Base-by-base conservation (phyloP, 1,140 invertebrate species). In the Drosophila simulans region DNA sequence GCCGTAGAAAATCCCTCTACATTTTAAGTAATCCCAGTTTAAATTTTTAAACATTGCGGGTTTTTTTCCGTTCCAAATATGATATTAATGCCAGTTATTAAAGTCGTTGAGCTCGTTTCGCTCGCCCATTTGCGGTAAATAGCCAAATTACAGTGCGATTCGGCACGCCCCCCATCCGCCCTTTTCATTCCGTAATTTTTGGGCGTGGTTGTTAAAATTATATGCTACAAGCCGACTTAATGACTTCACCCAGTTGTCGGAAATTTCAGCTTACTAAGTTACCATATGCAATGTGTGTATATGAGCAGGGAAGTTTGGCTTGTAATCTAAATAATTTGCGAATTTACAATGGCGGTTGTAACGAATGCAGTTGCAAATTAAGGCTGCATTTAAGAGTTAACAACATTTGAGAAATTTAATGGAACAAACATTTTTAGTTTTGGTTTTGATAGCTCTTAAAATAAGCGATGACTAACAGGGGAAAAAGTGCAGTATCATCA, bases 61-160 rank as follows among this genome's bases (percentile, higher is more conserved):
- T 52, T 59, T 63, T 86, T 62, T 80, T 68, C 57, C 78, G 64
- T 82, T 63, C 83, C 74, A 86, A 82, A 88, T 85, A 75, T 75
- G 78, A 54, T 42, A 42, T 59, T 74, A 85, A 85, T 86, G 52
- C 46, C 56, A 70, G 64, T 86, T 70, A 85, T 85, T 85, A 85
- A 51, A 37, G 54, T 56, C 56, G 48, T 13, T 48, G 45, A 64
- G 58, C 57, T 70, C 49, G 34, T 74, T 55, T 49, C 31, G 37
- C 48, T 55, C 34, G 34, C 45, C 35, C 60, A 53, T 54, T 75
- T 60, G 48, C 46, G 64, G 42, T 60, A 70, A 80, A 66, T 65
- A 77, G 57, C 39, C 68, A 60, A 78, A 71, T 88, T 82, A 68
- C 40, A 40, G 49, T 46, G 20, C 45, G 13, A 42, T 56, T 34